Evolutionary conservation across 2,113 vertebrate genomes (phyloP).

Genomic region (Arenaria interpres): DNA sequence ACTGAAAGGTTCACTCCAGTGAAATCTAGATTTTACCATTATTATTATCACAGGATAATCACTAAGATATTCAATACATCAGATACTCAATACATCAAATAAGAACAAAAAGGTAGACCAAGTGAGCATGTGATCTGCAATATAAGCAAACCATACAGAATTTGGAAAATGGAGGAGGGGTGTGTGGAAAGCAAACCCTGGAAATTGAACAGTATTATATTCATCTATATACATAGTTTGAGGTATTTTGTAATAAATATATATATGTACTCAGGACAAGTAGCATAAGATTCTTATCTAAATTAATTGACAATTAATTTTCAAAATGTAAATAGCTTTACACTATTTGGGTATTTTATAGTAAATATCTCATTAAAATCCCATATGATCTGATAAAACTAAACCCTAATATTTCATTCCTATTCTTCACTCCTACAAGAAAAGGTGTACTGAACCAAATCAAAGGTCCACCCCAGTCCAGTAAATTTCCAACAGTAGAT

Average conservation of each 20-base stretch:
- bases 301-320: neutral
- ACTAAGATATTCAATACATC: neutral
- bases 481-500: neutral
- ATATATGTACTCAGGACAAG: neutral
- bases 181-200: neutral
- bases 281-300: neutral
- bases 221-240: neutral
- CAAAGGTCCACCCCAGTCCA: neutral
- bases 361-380: neutral
- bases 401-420: neutral
- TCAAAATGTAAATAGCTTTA: neutral
- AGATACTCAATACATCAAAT: neutral
- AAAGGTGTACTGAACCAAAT: neutral
- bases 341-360: neutral
- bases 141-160: neutral
- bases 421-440: neutral
- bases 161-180: neutral
- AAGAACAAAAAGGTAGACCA: neutral
- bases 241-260: neutral
- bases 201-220: neutral
- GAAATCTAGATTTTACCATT: neutral
- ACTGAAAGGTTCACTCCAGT: neutral
- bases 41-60: neutral
- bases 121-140: neutral
- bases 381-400: neutral